Base-by-base conservation (phyloP, 2,113 vertebrate species). In the Dicentrarchus labrax region DNA sequence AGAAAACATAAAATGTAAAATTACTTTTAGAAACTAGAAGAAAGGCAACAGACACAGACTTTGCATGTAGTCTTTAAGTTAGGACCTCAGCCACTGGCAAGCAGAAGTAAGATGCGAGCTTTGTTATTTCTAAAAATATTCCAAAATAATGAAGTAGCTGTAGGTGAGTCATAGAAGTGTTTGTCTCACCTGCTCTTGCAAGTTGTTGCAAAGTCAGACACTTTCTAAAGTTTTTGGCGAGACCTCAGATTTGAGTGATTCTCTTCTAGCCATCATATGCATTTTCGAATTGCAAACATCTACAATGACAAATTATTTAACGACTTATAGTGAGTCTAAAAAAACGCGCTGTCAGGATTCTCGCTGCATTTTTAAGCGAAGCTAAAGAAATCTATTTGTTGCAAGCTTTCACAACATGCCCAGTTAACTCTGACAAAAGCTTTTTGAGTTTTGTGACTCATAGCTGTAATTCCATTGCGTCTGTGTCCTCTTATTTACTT, bases 111-210 rank as follows among this genome's bases (percentile, higher is more conserved):
- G 74, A 69, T 45, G 53, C 21, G 8, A 56, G 72, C 71, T 84
- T 82, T 76, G 77, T 84, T 78, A 71, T 78, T 59, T 84, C 73
- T 84, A 88, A 88, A 89, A 90, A 84, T 89, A 83, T 76, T 72
- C 72, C 38, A 67, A 86, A 92, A 88, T 89, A 89, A 93, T 88
- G 83, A 91, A 87, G 86, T 39, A 59, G 68, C 84, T 78, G 65
- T 36, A 6, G 81, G 73, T 56, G 85, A 86, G 81, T 79, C 85
- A 76, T 30, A 80, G 17, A 83, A 41, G 53, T 47, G n/a, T 64
- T 83, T 13, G 53, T 82, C 11, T 66, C 68, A 77, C 56, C 73
- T 72, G 65, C 48, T 66, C 17, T 69, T 72, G 41, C 54, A 90
- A 82, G 73, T 72, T 84, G 41, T 75, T 50, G 56, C 12, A 62